Base-by-base conservation (phyloP, 2,888 invertebrate species). In the Monochamus alternatus region DNA sequence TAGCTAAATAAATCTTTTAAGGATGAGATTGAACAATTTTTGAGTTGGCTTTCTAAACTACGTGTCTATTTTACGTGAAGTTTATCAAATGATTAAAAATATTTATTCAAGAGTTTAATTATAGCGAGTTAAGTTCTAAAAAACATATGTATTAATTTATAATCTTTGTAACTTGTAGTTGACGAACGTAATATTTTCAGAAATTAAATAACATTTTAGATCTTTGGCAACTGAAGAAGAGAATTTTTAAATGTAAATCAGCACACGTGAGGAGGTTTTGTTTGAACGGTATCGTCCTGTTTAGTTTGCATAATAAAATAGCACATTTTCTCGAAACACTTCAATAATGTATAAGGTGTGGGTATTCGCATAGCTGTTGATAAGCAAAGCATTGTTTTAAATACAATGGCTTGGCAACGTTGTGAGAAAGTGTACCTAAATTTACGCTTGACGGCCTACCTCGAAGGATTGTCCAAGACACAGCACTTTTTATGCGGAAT, bases 351-450 rank as follows among this genome's bases (percentile, higher is more conserved):
- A 65, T 31, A 68, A 77, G 65, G 73, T 71, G 79, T 78, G 81
- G 78, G 78, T 79, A 78, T 81, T 82, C 75, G 76, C 80, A 80
- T 79, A 66, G n/a, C n/a, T 55, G 69, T 72, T 78, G 75, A 77
- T 81, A 59, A 74, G 79, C 70, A 75, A 75, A 68, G 78, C 80
- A 84, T 83, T 84, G 84, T 84, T 82, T 79, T 79, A 66, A 79
- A 83, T 75, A 84, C 83, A 83, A 85, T 83, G 73, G 80, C 75
- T 63, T 81, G 84, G 84, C 84, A 85, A 84, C 83, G 76, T 68
- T 83, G 85, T 83, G 84, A 84, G 85, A 85, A 85, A 85, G 83
- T 84, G 78, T 84, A 83, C 82, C 82, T 83, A 81, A 84, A 84
- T 85, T 85, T 80, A 85, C 84, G 84, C 80, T 84, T 84, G 83